Base-by-base conservation (phyloP, 2,888 invertebrate species). In the Andrena fulva region DNA sequence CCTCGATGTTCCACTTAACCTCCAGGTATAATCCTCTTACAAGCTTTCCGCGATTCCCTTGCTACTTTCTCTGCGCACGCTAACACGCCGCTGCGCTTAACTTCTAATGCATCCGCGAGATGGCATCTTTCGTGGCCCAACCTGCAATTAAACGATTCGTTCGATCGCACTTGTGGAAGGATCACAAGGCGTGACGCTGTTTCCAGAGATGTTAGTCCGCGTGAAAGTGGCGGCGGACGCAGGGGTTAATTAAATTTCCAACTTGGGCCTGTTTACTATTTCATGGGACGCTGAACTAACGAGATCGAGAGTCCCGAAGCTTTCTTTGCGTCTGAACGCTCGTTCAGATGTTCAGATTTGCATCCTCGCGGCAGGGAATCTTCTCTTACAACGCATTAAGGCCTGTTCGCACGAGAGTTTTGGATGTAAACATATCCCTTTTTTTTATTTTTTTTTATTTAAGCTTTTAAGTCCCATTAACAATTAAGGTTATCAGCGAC, bases 41-140 rank as follows among this genome's bases (percentile, higher is more conserved):
- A 72, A 81, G 72, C 71, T 80, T 82, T 72, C 80, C 72, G 80
- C 80, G 68, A 80, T 64, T 68, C 67, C 33, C 27, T 69, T 59
- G 63, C 59, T 20, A 80, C 82, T 82, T 80, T 82, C 82, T 82
- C 82, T 16, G 31, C 48, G 29, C 52, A 35, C 27, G 74, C 54
- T 74, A 82, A 82, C 56, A 56, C 31, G 50, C 33, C 56, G 8
- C 48, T 33, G 12, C 50, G 33, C n/a, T 59, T 35, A 68, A 42
- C 63, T 16, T 60, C 64, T 35, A 67, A 70, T 64, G 42, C n/a
- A 35, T 31, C 59, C 27, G 29, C 27, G 50, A 52, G 64, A 63
- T 69, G 31, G 16, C 52, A 20, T 59, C 64, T 35, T 4, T 7
- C 27, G 2, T 16, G 31, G 48, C 10, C n/a, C 3, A 12, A 24